phyloP scores from a whole-genome alignment of 1,140 invertebrate species.

The Caenorhabditis briggsae region DNA sequence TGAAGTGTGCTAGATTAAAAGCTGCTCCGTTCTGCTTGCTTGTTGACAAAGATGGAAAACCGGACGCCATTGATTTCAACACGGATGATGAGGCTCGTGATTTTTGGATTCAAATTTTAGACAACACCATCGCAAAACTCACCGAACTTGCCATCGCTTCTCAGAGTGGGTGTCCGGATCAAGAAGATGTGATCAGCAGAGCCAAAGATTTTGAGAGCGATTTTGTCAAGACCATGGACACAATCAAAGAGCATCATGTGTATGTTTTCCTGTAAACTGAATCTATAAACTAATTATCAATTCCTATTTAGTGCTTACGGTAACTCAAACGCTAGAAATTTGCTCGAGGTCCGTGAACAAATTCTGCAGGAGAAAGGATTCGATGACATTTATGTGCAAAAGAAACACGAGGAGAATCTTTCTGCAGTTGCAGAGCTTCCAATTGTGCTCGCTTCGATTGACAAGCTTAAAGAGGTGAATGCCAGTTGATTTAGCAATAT shows the following conservation, averaged over 20 bases:
- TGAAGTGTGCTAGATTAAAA: constrained; percentile 66
- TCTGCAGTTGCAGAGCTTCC: constrained; percentile 2
- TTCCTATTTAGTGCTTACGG: constrained; percentile 84
- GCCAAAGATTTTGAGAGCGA: constrained; percentile 87
- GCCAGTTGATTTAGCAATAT: background rate
- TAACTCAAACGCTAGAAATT: constrained; percentile 87
- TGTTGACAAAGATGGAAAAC: constrained; percentile 79
- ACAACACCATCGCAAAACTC: constrained; percentile 82
- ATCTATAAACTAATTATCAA: too few relatives aligned
- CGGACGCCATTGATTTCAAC: constrained; percentile 90
- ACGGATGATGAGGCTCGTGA: constrained; percentile 87
- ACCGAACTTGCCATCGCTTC: constrained; percentile 83
- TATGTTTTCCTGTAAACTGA: constrained; percentile 80
- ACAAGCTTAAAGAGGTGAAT: background rate
- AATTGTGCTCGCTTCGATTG: background rate
- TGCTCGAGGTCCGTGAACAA: constrained; percentile 92
- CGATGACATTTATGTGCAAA: constrained; percentile 88
- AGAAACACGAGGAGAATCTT: constrained; percentile 68
- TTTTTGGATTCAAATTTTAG: constrained; percentile 93
- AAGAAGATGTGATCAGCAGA: constrained; percentile 82
- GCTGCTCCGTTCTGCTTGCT: constrained; percentile 81
- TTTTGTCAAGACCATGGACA: constrained; percentile 84
- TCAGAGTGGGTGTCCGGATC: constrained; percentile 84
- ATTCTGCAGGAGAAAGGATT: constrained; percentile 91
- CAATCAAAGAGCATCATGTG: constrained; percentile 85